phyloP scores from a whole-genome alignment of 2,797 vertebrate species.

The Enteromius treurensis region DNA sequence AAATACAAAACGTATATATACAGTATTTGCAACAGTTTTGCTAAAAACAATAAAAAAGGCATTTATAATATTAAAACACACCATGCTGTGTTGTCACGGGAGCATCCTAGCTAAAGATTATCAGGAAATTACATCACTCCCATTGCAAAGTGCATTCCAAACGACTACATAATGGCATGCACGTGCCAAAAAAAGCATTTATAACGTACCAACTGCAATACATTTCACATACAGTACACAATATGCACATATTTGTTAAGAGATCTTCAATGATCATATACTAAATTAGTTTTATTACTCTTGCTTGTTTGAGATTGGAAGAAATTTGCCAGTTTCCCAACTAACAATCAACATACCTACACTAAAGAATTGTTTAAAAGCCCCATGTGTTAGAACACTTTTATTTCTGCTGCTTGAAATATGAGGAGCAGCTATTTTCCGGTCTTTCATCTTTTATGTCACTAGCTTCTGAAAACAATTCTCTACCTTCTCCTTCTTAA shows the following conservation, averaged over 20 bases:
- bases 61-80: no score
- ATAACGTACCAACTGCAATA: no score
- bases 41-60: no score
- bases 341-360: not conserved
- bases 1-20: no score
- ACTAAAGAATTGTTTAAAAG: not conserved
- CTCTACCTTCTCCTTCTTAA: not conserved
- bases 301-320: not conserved
- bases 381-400: not conserved
- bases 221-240: not conserved
- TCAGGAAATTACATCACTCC: no score
- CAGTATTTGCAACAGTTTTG: no score
- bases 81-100: no score
- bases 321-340: not conserved
- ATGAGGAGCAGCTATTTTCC: conserved; percentile 22
- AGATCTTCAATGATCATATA: not conserved
- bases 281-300: not conserved
- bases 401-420: conserved; percentile 1
- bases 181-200: no score
- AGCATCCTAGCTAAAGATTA: no score
- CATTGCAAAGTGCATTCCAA: no score
- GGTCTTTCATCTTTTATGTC: not conserved
- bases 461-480: not conserved
- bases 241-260: not conserved
- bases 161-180: no score